Evolutionary conservation across 1,140 invertebrate species (phyloP).

Genomic region (Dolichoris vasculosae): DNA sequence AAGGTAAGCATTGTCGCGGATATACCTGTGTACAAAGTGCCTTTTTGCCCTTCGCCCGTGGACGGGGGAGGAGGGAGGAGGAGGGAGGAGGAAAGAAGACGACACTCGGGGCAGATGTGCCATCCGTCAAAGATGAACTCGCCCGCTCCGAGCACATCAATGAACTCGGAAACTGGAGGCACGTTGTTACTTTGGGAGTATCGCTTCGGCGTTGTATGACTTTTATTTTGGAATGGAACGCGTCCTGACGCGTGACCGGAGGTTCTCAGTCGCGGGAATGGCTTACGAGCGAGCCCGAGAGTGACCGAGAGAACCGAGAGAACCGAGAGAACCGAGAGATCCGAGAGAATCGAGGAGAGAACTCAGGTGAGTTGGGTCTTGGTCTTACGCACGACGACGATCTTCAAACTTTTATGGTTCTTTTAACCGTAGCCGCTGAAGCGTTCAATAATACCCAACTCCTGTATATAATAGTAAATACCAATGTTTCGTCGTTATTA

Average conservation of each 20-base stretch:
- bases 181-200: constrained; percentile 40
- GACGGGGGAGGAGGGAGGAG: too few relatives aligned
- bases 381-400: neutral
- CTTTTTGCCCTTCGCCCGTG: constrained; percentile 33
- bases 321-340: neutral
- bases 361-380: neutral
- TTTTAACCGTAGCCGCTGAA: neutral
- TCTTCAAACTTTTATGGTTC: neutral
- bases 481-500: neutral
- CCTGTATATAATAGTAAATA: neutral
- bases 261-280: constrained; percentile 7
- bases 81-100: neutral
- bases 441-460: constrained; percentile 1
- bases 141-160: constrained; percentile 68
- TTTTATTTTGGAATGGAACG: constrained; percentile 58
- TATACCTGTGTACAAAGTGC: constrained; percentile 44
- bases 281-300: neutral
- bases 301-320: neutral
- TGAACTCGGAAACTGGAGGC: constrained; percentile 68
- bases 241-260: constrained; percentile 15
- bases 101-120: constrained; percentile 65
- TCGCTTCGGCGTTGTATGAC: constrained; percentile 49
- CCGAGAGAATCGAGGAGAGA: neutral
- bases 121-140: constrained; percentile 69
- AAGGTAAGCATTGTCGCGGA: neutral